Percentiles rank a stretch among this genome's conserved stretches.
These are phyloP conservation scores for Equus przewalskii DNA, from an alignment of 2,113 vertebrate genomes.

Conservation along the genomic window DNA sequence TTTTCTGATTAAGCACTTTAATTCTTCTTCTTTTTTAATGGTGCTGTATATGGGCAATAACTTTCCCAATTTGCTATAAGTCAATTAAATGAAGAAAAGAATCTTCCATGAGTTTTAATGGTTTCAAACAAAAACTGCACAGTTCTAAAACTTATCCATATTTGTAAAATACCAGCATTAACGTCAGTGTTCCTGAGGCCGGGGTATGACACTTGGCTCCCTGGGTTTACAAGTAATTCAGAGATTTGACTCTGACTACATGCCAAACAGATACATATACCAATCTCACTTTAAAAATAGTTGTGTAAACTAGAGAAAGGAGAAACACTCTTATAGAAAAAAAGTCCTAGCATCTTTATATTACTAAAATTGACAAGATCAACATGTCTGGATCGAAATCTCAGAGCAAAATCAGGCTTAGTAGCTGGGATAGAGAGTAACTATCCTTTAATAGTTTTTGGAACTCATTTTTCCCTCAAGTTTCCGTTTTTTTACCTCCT, in stretches of 20 bases:
- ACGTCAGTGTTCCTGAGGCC: background rate
- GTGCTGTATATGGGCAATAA: background rate
- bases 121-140: background rate
- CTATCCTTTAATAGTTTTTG: background rate
- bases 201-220: background rate
- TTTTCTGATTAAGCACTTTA: background rate
- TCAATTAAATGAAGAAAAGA: constrained; percentile 6
- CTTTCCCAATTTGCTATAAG: background rate
- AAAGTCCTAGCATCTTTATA: background rate
- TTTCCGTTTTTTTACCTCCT: background rate
- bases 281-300: background rate
- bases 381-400: background rate
- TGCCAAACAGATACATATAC: background rate
- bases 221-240: background rate
- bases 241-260: background rate
- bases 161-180: background rate
- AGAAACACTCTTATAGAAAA: background rate
- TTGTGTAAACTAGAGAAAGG: background rate
- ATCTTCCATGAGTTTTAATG: background rate
- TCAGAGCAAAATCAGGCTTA: background rate
- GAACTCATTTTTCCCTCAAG: background rate
- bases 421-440: no score
- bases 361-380: background rate
- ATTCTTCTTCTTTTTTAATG: background rate
- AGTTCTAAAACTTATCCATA: background rate